Conservation (phyloP, 1,140 invertebrate species). For the Colletes latitarsis region DNA sequence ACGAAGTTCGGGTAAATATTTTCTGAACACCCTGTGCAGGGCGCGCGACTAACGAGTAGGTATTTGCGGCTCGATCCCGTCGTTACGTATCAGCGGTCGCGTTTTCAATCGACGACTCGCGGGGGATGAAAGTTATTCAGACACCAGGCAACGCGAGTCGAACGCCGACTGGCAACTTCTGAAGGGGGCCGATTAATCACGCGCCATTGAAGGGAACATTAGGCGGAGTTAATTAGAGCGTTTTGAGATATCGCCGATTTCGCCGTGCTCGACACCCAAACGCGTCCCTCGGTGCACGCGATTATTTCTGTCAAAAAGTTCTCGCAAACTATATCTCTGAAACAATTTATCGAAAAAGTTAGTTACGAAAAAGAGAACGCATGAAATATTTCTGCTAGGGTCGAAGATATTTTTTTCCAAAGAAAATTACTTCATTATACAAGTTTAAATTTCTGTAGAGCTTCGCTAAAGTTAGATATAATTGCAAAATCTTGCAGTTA, state of each 20-base stretch:
- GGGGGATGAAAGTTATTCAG: constrained; percentile 1
- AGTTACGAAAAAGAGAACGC: too few species aligned
- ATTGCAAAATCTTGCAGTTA: too few species aligned
- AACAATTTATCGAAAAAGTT: too few species aligned
- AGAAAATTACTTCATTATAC: too few species aligned
- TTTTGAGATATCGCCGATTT: constrained; percentile 2
- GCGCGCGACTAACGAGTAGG: not conserved
- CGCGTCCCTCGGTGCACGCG: too few species aligned
- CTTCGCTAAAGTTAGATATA: too few species aligned
- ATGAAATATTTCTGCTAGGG: too few species aligned
- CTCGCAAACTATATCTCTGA: too few species aligned
- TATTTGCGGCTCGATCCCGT: not conserved
- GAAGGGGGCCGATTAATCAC: constrained; percentile 12
- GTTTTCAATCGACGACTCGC: constrained; percentile 13
- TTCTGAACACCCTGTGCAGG: not conserved
- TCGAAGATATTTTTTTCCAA: too few species aligned
- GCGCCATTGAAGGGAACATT: constrained; percentile 15
- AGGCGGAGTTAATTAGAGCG: constrained; percentile 19
- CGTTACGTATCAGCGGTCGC: not conserved
- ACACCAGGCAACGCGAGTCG: not conserved
- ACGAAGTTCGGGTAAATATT: not conserved
- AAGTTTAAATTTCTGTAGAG: too few species aligned
- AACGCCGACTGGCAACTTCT: not conserved
- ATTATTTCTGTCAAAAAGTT: too few species aligned
- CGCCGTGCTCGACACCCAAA: not conserved